Percentiles rank a stretch among this genome's conserved stretches.
phyloP scores from a whole-genome alignment of 2,888 invertebrate genomes.

The Notodonta dromedarius region DNA sequence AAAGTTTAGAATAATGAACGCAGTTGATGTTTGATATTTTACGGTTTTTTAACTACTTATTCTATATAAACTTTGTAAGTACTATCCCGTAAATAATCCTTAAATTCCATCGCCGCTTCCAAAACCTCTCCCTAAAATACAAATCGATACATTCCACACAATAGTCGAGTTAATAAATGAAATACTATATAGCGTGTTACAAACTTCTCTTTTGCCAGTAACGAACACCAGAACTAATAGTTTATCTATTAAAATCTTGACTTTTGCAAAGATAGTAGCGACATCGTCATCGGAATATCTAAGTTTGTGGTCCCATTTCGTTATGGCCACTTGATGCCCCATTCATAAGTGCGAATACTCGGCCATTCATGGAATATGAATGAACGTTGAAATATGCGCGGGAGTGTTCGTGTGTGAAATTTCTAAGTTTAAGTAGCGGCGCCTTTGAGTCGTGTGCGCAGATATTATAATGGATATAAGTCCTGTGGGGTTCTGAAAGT shows the following conservation, averaged over 20 bases:
- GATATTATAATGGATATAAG: constrained; percentile 28
- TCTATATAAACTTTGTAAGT: not conserved
- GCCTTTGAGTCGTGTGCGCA: constrained; percentile 61
- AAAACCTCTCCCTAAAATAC: not conserved
- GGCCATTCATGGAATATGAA: constrained; percentile 18
- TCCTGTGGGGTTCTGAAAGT: constrained; percentile 35
- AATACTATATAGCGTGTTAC: constrained; percentile 1
- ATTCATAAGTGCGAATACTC: constrained; percentile 22
- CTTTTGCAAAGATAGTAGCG: not conserved
- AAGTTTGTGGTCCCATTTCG: constrained; percentile 11
- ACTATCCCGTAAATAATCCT: constrained; percentile 1
- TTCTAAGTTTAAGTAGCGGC: constrained; percentile 70
- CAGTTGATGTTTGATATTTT: too few relatives aligned
- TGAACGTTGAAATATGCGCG: constrained; percentile 36
- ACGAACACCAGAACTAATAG: not conserved
- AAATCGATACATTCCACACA: constrained; percentile 5
- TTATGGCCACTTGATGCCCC: constrained; percentile 24
- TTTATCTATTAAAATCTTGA: not conserved
- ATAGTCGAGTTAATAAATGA: not conserved
- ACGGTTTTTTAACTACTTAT: not conserved
- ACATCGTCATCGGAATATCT: not conserved
- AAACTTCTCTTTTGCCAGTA: not conserved
- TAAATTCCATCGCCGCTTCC: not conserved
- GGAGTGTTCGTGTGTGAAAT: constrained; percentile 57
- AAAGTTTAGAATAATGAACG: too few relatives aligned